Conservation (phyloP, 2,113 vertebrate genomes). For the Equus quagga region DNA sequence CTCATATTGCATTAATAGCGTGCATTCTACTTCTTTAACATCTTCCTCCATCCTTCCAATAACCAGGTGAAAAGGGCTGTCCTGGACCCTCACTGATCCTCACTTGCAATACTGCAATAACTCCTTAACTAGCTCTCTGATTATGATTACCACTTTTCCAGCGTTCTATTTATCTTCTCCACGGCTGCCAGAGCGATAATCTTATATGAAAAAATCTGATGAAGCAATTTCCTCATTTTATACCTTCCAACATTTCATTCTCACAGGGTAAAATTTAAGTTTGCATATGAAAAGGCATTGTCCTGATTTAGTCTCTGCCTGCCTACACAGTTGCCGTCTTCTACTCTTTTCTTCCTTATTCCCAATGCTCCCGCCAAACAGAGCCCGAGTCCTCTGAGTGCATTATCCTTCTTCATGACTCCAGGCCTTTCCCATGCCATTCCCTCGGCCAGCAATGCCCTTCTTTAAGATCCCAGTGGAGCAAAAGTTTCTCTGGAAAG, state of each 20-base stretch:
- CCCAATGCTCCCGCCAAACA: not conserved
- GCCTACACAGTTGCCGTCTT: not conserved
- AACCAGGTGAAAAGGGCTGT: not conserved
- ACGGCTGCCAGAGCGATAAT: not conserved
- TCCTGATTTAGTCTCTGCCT: not conserved
- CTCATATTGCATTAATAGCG: not conserved
- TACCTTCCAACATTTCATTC: not conserved
- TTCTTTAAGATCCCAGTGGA: conserved; percentile 4
- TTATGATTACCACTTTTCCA: not conserved
- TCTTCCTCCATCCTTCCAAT: not conserved
- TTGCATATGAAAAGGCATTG: not conserved
- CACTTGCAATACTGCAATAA: not conserved
- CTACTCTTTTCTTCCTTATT: not conserved
- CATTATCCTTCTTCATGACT: not conserved
- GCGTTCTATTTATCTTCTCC: not conserved
- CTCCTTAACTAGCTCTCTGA: not conserved
- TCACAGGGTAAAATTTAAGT: not conserved
- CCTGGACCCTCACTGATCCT: not conserved
- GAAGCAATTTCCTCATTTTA: conserved; percentile 5
- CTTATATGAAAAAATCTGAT: conserved; percentile 49
- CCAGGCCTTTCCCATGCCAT: not conserved
- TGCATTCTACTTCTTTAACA: not conserved
- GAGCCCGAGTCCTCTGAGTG: not conserved
- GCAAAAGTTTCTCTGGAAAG: not conserved
- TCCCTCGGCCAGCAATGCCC: not conserved